Percentiles rank a stretch among this genome's conserved stretches.
phyloP scores from a whole-genome alignment of 2,797 vertebrate genomes.

The Megaceryle alcyon region DNA sequence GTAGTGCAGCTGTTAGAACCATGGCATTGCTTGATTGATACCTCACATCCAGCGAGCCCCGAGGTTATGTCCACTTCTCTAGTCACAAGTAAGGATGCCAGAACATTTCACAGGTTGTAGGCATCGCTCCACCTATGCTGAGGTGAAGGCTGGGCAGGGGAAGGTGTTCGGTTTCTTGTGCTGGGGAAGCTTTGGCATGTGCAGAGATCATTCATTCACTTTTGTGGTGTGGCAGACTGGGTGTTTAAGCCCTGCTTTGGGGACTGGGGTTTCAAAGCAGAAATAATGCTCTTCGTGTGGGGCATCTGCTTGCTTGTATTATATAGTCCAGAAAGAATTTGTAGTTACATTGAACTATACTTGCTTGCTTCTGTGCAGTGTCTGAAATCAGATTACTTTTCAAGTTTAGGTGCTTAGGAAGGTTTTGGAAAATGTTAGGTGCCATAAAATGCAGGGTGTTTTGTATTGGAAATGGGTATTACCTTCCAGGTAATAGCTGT shows the following conservation, averaged over 20 bases:
- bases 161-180: neutral
- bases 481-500: slow-evolving; percentile 8
- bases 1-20: neutral
- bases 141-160: accelerated
- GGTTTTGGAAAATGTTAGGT: slow-evolving; percentile 4
- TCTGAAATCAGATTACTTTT: slow-evolving; percentile 14
- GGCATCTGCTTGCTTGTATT: neutral
- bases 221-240: neutral
- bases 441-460: neutral
- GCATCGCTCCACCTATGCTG: neutral
- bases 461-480: neutral
- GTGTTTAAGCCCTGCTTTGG: neutral
- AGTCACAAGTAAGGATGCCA: neutral
- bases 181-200: neutral
- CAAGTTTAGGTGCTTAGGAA: neutral
- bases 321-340: neutral
- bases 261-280: neutral
- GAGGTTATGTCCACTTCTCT: neutral
- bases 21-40: neutral
- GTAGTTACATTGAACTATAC: neutral
- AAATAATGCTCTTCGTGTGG: neutral
- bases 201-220: neutral
- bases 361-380: neutral
- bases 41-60: neutral
- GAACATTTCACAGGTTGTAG: neutral